Evolutionary conservation across 2,113 vertebrate species (phyloP).

Genomic region (Semnopithecus entellus): DNA sequence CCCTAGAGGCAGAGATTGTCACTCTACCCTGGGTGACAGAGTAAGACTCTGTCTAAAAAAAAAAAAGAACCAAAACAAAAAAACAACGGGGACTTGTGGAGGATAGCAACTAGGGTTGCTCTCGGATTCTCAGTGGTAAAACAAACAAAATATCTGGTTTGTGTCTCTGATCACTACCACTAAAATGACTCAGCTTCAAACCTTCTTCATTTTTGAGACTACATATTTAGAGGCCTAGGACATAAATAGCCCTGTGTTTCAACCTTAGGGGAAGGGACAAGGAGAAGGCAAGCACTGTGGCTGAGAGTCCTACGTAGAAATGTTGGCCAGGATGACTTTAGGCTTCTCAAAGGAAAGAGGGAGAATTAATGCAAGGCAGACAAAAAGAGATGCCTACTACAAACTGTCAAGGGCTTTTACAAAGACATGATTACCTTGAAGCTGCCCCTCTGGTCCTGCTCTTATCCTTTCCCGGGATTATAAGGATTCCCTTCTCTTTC

Average conservation of each 20-base stretch:
- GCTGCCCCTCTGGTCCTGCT: not conserved
- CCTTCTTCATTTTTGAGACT: not conserved
- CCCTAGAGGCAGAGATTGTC: too few relatives aligned
- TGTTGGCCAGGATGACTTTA: not conserved
- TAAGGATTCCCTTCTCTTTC: not conserved
- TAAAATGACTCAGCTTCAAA: not conserved
- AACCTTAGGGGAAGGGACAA: not conserved
- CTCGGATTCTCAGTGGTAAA: not conserved
- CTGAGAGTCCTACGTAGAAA: not conserved
- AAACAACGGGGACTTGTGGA: not conserved
- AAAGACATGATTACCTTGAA: not conserved
- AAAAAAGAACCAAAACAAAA: not conserved
- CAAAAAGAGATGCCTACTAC: not conserved
- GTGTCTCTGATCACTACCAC: not conserved
- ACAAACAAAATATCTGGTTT: not conserved
- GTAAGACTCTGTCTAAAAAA: too few relatives aligned
- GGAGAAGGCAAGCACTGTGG: not conserved
- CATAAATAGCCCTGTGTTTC: not conserved
- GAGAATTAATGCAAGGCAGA: not conserved
- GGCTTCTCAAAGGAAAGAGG: not conserved
- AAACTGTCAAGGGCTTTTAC: not conserved
- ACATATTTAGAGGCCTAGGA: not conserved
- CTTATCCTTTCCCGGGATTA: not conserved
- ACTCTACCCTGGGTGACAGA: too few relatives aligned
- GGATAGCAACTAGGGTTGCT: not conserved